Conservation (phyloP, 2,888 invertebrate genomes). For the Steromphala cineraria region DNA sequence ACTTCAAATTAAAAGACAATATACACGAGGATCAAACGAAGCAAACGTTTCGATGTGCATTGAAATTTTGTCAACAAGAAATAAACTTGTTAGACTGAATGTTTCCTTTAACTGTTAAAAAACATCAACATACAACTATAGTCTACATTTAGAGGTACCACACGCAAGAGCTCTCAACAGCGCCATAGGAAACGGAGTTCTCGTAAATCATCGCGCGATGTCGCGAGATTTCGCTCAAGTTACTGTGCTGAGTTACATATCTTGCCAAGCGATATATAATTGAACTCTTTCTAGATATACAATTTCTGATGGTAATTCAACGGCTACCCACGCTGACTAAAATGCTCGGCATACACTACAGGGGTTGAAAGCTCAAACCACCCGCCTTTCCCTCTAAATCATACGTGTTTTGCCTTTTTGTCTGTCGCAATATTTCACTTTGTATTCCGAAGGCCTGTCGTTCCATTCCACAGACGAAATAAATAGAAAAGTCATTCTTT, state of each 20-base stretch:
- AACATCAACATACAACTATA: not conserved
- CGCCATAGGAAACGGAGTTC: not conserved
- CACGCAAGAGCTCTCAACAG: conserved; percentile 9
- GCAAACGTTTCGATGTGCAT: not conserved
- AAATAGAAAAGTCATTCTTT: no score
- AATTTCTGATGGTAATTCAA: not conserved
- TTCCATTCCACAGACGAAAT: no score
- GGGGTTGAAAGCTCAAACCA: not conserved
- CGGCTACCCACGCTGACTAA: not conserved
- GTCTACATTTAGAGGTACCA: not conserved
- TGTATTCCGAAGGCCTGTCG: not conserved
- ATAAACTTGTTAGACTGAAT: not conserved
- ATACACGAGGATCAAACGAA: not conserved
- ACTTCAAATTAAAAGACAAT: not conserved
- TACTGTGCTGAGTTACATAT: not conserved
- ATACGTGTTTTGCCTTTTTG: not conserved
- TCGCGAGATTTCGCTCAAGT: not conserved
- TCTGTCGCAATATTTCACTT: not conserved
- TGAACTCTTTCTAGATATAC: not conserved
- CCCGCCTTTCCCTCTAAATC: not conserved
- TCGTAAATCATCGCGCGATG: conserved; percentile 7
- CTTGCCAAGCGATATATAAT: conserved; percentile 7
- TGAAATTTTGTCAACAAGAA: not conserved
- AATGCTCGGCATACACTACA: not conserved
- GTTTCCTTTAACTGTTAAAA: not conserved